Conservation (phyloP, 2,888 invertebrate genomes). For the Xestia ashworthii region DNA sequence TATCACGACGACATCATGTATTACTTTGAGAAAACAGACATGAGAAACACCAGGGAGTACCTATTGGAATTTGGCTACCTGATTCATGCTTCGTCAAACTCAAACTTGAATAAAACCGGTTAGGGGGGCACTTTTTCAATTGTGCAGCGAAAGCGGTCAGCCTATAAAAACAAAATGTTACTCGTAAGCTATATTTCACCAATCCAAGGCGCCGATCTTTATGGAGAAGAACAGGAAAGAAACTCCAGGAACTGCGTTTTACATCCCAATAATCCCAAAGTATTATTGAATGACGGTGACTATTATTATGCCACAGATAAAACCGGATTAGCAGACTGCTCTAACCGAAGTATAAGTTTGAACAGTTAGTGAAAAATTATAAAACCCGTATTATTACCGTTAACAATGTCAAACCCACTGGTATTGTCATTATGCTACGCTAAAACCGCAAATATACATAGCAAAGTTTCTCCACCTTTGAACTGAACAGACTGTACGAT, state of each 20-base stretch:
- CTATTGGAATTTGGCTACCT: neutral
- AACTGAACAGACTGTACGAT: conserved; percentile 2
- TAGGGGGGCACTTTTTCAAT: neutral
- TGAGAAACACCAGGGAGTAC: neutral
- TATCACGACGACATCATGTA: conserved; percentile 1
- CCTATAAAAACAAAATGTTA: neutral
- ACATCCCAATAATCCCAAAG: neutral
- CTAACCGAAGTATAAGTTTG: neutral
- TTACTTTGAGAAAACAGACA: neutral
- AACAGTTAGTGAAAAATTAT: neutral
- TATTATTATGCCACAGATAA: neutral
- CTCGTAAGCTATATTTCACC: neutral
- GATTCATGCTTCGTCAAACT: neutral
- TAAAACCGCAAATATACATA: neutral
- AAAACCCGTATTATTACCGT: neutral
- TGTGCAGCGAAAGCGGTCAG: neutral
- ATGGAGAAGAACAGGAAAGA: neutral
- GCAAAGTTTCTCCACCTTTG: conserved; percentile 16
- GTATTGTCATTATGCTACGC: neutral
- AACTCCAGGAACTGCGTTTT: neutral
- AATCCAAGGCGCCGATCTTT: neutral
- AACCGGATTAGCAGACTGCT: conserved; percentile 10
- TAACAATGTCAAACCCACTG: neutral
- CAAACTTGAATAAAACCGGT: neutral
- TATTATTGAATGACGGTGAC: neutral